Evolutionary conservation across 2,113 vertebrate species (phyloP).

Genomic region (Heptranchias perlo): DNA sequence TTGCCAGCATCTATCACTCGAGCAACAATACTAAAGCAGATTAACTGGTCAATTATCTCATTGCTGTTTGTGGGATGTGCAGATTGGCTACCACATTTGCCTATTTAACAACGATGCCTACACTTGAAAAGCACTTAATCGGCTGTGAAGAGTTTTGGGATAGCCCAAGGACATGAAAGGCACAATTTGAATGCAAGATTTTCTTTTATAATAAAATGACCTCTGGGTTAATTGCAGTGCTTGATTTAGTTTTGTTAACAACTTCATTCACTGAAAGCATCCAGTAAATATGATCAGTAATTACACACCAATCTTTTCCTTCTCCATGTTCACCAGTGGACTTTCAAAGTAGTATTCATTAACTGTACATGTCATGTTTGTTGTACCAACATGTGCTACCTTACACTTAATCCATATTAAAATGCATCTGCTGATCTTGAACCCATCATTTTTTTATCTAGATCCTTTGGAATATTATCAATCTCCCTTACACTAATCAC

Average conservation of each 20-base stretch:
- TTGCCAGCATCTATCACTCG: background rate
- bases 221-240: background rate
- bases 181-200: background rate
- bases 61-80: no score
- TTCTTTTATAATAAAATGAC: background rate
- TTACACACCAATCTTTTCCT: background rate
- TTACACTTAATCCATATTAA: no score
- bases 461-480: no score
- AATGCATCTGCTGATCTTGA: no score
- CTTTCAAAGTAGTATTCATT: background rate
- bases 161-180: background rate
- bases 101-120: background rate
- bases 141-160: background rate
- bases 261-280: background rate
- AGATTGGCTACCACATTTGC: background rate
- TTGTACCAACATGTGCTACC: no score
- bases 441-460: no score
- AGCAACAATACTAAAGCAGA: background rate
- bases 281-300: background rate
- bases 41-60: no score
- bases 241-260: background rate
- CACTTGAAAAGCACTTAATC: background rate
- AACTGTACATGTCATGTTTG: no score
- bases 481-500: no score
- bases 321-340: background rate